Base-by-base conservation (phyloP, 1,140 invertebrate genomes). In the Agrypnia vestita region DNA sequence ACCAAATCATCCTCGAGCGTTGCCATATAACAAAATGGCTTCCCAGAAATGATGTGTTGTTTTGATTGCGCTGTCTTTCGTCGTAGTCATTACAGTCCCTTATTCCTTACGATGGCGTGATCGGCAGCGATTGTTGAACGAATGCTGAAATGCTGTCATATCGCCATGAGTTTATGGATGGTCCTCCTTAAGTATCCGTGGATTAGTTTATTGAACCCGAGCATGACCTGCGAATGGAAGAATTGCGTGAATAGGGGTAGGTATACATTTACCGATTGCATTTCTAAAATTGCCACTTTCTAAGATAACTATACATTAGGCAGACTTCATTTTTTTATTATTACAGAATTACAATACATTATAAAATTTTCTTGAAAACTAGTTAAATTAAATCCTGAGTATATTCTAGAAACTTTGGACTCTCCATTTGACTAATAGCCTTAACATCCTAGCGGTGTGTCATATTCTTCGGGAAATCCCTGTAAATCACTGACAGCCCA, bases 21-120 rank as follows among this genome's bases (percentile, higher is more conserved):
- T 79, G 25, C 76, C 77, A 62, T 79, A 79, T 79, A 79, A 79
- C 77, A 51, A 79, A 79, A 74, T 64, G 71, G 69, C 59, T 79
- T 79, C 77, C 44, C 17, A 73, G 69, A 79, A 79, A 74, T 79
- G 77, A 79, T 79, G 77, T 79, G 77, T 79, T 79, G 77, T 79
- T 64, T 79, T 73, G 76, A 71, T 78, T 78, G 76, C 62, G 62
- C 62, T 43, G 62, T 77, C 64, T 71, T 64, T 49, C 25, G 17
- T 64, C 47, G 17, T 59, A 78, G 76, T 59, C 67, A 78, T 78
- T 78, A 72, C 59, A 11, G 62, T 47, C 17, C 76, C 76, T 55
- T 76, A 15, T 17, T 64, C 15, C 44, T 44, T 53, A 35, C 47
- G 64, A 53, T 79, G 13, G 77, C 77, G 77, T 79, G 77, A 79